phyloP scores from a whole-genome alignment of 1,140 invertebrate genomes.

The Proctacanthus coquilletti region DNA sequence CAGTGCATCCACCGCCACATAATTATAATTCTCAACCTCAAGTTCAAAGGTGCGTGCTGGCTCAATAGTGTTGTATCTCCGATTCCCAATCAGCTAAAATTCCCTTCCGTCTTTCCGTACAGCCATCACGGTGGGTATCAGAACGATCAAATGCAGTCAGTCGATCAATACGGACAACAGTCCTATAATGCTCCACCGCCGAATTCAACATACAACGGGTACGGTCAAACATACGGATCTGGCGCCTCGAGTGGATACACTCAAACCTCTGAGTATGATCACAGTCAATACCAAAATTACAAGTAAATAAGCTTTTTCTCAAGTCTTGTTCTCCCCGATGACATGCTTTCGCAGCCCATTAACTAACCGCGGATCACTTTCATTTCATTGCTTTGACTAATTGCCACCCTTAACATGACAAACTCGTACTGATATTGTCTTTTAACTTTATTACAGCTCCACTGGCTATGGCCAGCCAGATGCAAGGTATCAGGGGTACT shows the following conservation, averaged over 20 bases:
- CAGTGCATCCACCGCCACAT: not conserved
- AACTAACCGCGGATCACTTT: no score
- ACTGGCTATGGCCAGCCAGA: conserved; percentile 23
- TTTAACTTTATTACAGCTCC: no score
- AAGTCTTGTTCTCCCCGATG: no score
- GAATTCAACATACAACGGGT: conserved; percentile 24
- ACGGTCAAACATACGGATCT: conserved; percentile 18
- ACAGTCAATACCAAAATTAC: conserved; percentile 26
- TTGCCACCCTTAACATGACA: no score
- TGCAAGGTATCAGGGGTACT: conserved; percentile 23
- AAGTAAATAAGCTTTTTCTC: conserved; percentile 20
- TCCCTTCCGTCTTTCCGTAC: conserved; percentile 1
- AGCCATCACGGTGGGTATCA: conserved; percentile 21
- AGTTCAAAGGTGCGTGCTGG: conserved; percentile 8
- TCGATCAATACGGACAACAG: conserved; percentile 23
- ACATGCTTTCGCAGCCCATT: no score
- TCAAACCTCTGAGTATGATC: conserved; percentile 23
- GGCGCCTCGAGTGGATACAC: conserved; percentile 20
- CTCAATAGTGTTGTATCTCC: not conserved
- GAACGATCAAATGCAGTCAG: conserved; percentile 23
- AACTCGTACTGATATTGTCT: no score
- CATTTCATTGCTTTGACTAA: no score
- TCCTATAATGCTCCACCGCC: conserved; percentile 17
- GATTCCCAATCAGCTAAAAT: not conserved
- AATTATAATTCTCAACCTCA: conserved; percentile 12